These are phyloP conservation scores for Mesocricetus auratus DNA, from an alignment of 2,113 vertebrate species.

Conservation along the genomic window DNA sequence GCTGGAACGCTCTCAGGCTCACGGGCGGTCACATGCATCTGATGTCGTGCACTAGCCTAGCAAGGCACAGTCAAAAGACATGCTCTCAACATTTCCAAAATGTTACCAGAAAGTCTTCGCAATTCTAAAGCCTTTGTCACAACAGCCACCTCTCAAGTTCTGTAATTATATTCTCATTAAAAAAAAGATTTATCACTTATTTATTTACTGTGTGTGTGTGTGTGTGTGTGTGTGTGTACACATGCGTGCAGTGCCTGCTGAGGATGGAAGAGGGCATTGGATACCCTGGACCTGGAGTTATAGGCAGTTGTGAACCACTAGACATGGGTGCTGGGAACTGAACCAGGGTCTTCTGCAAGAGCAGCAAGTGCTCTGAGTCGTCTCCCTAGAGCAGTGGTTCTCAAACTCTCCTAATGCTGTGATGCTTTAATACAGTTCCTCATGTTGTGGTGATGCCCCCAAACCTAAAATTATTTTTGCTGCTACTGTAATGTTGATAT, in stretches of 20 bases:
- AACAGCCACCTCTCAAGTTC: background rate
- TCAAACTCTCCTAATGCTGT: background rate
- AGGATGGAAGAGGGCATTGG: background rate
- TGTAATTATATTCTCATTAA: background rate
- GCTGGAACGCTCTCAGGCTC: background rate
- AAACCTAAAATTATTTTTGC: background rate
- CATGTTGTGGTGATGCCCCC: background rate
- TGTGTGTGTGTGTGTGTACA: background rate
- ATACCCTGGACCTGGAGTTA: background rate
- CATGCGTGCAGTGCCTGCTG: background rate
- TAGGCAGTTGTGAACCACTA: background rate
- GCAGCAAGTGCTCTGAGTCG: background rate
- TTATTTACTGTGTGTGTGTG: background rate
- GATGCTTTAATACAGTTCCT: background rate
- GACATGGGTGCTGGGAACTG: background rate
- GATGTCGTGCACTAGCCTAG: background rate
- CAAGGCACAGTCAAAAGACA: conserved; percentile 19
- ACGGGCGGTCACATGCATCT: conserved; percentile 21
- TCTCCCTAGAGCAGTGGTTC: background rate
- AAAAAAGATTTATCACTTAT: background rate
- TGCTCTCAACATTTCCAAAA: conserved; percentile 19
- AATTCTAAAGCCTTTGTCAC: conserved; percentile 9
- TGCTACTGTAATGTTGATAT: background rate
- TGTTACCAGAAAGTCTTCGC: conserved; percentile 28
- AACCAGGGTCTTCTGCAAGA: background rate